These are phyloP conservation scores for Monochamus alternatus DNA, from an alignment of 2,888 invertebrate genomes.

Conservation along the genomic window DNA sequence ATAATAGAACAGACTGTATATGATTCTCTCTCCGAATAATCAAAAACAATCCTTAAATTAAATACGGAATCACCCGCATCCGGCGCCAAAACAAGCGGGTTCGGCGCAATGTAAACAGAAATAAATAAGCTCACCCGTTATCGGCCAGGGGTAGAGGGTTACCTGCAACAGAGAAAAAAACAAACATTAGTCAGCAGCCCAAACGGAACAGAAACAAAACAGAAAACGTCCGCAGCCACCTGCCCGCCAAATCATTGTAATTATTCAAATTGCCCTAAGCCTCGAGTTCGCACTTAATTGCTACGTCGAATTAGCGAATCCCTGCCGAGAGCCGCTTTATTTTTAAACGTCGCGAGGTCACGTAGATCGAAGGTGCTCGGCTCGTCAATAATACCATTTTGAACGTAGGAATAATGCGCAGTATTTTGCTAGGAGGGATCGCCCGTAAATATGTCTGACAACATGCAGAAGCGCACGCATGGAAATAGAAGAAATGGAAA, in stretches of 20 bases:
- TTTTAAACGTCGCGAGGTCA: conserved; percentile 35
- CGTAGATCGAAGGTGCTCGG: conserved; percentile 22
- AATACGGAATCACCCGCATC: not conserved
- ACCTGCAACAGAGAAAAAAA: conserved; percentile 36
- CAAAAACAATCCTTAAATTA: not conserved
- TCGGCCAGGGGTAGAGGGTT: conserved; percentile 21
- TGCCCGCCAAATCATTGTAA: conserved; percentile 38
- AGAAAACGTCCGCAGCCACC: conserved; percentile 31
- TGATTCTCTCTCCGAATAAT: no score
- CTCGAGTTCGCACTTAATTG: conserved; percentile 12
- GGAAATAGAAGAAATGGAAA: not conserved
- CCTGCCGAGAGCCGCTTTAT: conserved; percentile 22
- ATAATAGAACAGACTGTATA: no score
- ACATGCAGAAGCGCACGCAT: conserved; percentile 10
- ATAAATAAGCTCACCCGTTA: conserved; percentile 10
- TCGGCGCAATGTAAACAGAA: not conserved
- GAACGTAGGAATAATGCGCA: conserved; percentile 40
- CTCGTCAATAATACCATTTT: conserved; percentile 35
- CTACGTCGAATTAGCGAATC: conserved; percentile 17
- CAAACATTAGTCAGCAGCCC: conserved; percentile 30
- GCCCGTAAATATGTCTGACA: conserved; percentile 22
- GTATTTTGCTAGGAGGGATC: conserved; percentile 40
- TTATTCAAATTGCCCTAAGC: conserved; percentile 34
- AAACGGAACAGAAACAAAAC: conserved; percentile 29
- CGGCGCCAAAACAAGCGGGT: not conserved